phyloP scores from a whole-genome alignment of 37 sponge, comb jelly and placozoan species.

The Axinella damicornis region DNA sequence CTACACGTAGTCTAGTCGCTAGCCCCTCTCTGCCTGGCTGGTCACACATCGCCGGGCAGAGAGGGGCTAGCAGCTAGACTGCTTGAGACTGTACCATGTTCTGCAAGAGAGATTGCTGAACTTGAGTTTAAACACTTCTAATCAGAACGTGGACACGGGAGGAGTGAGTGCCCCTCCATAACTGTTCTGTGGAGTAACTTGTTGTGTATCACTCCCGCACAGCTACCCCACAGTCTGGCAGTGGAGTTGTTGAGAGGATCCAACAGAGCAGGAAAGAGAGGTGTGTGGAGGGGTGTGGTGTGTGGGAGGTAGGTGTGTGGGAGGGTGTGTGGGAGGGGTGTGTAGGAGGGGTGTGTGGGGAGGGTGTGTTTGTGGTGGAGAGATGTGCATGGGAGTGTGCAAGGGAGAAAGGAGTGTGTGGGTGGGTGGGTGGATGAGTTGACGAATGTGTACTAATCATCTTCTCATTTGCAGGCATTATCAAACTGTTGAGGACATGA shows the following conservation, averaged over 20 bases:
- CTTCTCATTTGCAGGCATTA: constrained; percentile 43
- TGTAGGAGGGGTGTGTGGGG: neutral
- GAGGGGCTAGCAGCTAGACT: too few relatives aligned
- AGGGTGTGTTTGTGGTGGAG: neutral
- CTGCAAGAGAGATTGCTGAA: too few relatives aligned
- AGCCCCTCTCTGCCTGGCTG: too few relatives aligned
- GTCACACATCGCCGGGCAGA: too few relatives aligned
- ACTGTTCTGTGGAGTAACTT: too few relatives aligned
- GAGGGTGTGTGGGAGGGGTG: constrained; percentile 28
- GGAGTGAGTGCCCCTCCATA: too few relatives aligned
- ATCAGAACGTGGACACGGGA: too few relatives aligned
- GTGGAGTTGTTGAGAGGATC: constrained; percentile 35
- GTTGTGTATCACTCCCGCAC: too few relatives aligned
- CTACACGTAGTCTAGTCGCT: too few relatives aligned
- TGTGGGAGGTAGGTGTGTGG: neutral
- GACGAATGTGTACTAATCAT: too few relatives aligned
- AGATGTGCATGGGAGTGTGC: constrained; percentile 36
- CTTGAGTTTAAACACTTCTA: too few relatives aligned
- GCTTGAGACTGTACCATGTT: too few relatives aligned
- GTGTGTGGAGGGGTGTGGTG: neutral
- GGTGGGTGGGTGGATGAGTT: neutral
- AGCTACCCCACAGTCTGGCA: neutral
- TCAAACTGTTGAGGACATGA: constrained; percentile 38
- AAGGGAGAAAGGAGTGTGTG: neutral
- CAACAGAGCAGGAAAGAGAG: constrained; percentile 36